These are phyloP conservation scores for Drosophila willistoni DNA, from an alignment of 1,140 invertebrate species.

Conservation along the genomic window DNA sequence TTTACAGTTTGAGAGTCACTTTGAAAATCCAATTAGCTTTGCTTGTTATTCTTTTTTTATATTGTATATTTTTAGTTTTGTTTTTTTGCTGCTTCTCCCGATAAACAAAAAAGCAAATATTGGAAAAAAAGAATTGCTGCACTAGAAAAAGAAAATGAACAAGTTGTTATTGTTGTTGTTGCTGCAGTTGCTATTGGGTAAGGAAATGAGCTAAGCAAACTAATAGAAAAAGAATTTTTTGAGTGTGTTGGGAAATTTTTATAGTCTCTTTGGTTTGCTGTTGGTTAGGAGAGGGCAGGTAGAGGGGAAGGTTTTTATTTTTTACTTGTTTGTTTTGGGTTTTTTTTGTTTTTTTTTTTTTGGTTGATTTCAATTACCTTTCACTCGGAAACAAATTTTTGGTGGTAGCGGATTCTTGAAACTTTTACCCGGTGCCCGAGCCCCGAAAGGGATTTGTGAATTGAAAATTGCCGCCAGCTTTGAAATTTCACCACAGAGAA, in stretches of 20 bases:
- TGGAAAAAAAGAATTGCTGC: conserved; percentile 25
- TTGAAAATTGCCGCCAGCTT: conserved; percentile 35
- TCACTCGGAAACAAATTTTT: conserved; percentile 46
- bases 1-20: conserved; percentile 7
- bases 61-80: conserved; percentile 66
- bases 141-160: conserved; percentile 24
- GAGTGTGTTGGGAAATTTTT: conserved; percentile 14
- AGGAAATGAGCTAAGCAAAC: no score
- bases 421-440: conserved; percentile 54
- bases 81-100: conserved; percentile 4
- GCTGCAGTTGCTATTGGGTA: background rate
- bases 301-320: no score
- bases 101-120: conserved; percentile 52
- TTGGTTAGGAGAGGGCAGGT: no score
- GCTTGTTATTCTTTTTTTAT: conserved; percentile 44
- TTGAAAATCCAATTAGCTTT: conserved; percentile 65
- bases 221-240: no score
- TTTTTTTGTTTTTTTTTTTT: background rate
- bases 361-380: conserved; percentile 47
- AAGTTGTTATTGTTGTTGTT: background rate
- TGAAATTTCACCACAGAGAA: conserved; percentile 59
- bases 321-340: background rate
- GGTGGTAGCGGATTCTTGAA: conserved; percentile 19
- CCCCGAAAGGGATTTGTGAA: conserved; percentile 34
- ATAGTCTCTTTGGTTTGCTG: background rate